Evolutionary conservation across 1,140 invertebrate genomes (phyloP).

Genomic region (Hyles vespertilio): DNA sequence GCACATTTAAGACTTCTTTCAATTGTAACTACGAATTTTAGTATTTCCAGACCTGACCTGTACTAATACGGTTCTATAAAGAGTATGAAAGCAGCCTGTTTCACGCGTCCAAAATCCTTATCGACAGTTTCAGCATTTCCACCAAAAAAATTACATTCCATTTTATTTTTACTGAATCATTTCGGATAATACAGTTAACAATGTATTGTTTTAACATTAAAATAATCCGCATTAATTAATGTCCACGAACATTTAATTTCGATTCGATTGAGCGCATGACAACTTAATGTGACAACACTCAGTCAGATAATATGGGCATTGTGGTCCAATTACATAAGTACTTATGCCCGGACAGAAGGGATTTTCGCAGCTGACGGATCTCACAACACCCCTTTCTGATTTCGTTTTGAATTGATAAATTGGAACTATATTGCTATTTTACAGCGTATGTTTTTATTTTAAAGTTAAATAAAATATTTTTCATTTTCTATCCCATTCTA

Average conservation of each 20-base stretch:
- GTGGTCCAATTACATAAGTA: conserved; percentile 43
- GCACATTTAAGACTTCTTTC: too few relatives aligned
- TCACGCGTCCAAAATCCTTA: too few relatives aligned
- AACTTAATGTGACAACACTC: conserved; percentile 54
- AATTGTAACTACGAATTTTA: too few relatives aligned
- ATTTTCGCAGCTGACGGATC: conserved; percentile 47
- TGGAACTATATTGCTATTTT: background rate
- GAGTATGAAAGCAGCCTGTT: too few relatives aligned
- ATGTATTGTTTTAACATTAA: background rate
- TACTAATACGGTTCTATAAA: too few relatives aligned
- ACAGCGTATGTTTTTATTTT: background rate
- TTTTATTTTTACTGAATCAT: too few relatives aligned
- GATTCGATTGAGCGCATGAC: conserved; percentile 47
- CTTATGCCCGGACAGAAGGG: conserved; percentile 22
- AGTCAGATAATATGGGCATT: conserved; percentile 41
- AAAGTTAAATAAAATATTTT: background rate
- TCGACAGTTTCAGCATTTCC: too few relatives aligned
- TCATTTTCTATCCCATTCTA: background rate
- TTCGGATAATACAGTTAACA: too few relatives aligned
- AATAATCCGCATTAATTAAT: conserved; percentile 7
- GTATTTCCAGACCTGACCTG: too few relatives aligned
- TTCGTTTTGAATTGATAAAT: conserved; percentile 2
- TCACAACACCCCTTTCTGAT: conserved; percentile 24
- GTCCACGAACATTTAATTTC: conserved; percentile 21
- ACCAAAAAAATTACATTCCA: too few relatives aligned